Evolutionary conservation across 2,113 vertebrate species (phyloP), one percentile per base, ranked within the genome.

Genomic region (Corydoras maculifer): DNA sequence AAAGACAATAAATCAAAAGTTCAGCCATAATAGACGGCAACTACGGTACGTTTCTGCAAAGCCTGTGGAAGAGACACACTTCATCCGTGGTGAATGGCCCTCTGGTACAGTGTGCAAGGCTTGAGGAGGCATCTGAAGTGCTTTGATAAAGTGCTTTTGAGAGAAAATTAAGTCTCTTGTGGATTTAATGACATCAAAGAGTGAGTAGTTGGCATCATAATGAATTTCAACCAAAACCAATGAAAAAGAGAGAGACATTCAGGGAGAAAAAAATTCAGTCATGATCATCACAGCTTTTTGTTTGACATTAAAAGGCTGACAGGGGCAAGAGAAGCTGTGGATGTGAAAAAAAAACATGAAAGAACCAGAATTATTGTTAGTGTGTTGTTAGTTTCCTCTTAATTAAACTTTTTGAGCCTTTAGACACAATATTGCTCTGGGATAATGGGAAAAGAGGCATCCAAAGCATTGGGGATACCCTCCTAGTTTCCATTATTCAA

Each of bases 401-500:
- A 88, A 7, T 57, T 82, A 90, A 93, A 92, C 92, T 87, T 91
- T 91, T 84, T 91, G 89, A 91, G 91, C 91, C 90, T 74, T 85
- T 87, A 90, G 91, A 93, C 88, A 89, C 89, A 75, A 68, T 87
- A 72, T 86, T 43, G 90, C 90, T 91, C 89, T 89, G 91, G 89
- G 87, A 88, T 84, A 86, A 55, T 15, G 60, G 55, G 91, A 88
- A 88, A 8, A 87, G 88, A 88, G 89, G 90, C 88, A 91, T 87
- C 90, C 91, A 91, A 92, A 90, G 91, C 90, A 91, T 65, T 88
- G 88, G 82, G 81, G 72, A 72, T 83, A 88, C 86, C 35, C 72
- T 72, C 91, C 91, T 91, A 80, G 86, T 88, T 89, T 91, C 89
- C 82, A 65, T 91, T 87, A 92, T 93, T 90, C 92, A 92, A 91